A percentile compares a stretch with the other conserved stretches of the same genome.
Conservation (phyloP, 2,888 invertebrate species). For the Blastobasis adustella region DNA sequence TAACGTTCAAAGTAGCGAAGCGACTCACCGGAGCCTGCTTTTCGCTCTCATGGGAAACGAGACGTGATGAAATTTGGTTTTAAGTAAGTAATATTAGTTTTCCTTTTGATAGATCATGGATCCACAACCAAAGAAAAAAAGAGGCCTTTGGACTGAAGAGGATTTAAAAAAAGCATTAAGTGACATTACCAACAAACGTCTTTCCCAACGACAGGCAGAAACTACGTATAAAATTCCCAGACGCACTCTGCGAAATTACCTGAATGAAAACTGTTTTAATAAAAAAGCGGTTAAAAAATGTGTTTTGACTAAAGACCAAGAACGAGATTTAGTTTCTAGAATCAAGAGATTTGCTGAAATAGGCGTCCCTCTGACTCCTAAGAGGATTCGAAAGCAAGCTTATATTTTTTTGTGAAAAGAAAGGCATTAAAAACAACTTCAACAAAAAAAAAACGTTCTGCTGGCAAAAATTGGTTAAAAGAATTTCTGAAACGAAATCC, state of each 20-base stretch:
- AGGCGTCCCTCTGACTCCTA: slow-evolving; percentile 5
- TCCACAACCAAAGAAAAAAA: too few species aligned
- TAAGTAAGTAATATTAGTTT: too few species aligned
- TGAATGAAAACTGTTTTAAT: not conserved
- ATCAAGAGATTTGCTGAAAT: slow-evolving; percentile 3
- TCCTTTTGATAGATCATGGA: too few species aligned
- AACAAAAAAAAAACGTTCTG: slow-evolving; percentile 8
- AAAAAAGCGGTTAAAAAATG: not conserved
- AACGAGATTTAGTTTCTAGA: slow-evolving; percentile 4
- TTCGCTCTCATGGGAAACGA: too few species aligned
- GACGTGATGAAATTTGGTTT: too few species aligned
- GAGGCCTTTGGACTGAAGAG: not conserved
- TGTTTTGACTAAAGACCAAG: slow-evolving; percentile 1
- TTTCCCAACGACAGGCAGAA: not conserved
- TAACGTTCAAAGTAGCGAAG: too few species aligned
- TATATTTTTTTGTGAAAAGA: slow-evolving; percentile 10
- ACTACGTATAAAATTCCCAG: not conserved
- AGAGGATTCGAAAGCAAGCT: slow-evolving; percentile 2
- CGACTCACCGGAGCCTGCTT: too few species aligned
- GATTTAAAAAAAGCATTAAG: not conserved
- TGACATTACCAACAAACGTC: not conserved
- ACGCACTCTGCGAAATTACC: not conserved
- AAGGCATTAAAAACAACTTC: slow-evolving; percentile 10
- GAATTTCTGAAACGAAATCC: slow-evolving; percentile 12
- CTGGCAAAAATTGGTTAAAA: slow-evolving; percentile 10